These are phyloP conservation scores for Atethmia centrago DNA, from an alignment of 2,888 invertebrate genomes.

Conservation along the genomic window DNA sequence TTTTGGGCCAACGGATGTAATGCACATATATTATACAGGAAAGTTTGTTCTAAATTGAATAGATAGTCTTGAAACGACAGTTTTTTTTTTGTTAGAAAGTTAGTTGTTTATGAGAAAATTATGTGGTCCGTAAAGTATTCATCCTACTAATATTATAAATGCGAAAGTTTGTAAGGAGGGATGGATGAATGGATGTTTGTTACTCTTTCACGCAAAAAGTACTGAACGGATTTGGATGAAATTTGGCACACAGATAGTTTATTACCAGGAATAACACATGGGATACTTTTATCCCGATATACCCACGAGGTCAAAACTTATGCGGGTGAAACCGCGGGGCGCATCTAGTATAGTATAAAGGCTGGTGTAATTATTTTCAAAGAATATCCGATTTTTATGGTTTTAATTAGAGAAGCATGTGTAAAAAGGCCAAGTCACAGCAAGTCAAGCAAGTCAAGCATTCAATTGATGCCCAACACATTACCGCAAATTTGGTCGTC, in stretches of 20 bases:
- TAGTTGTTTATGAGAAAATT: conserved; percentile 17
- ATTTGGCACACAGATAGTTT: no score
- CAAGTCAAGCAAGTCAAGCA: no score
- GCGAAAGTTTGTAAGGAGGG: no score
- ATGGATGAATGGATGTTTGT: no score
- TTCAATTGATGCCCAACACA: background rate
- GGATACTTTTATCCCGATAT: no score
- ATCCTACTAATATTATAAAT: no score
- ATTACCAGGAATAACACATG: no score
- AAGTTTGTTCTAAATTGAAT: conserved; percentile 29
- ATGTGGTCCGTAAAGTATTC: background rate
- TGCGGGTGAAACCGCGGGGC: no score
- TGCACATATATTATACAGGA: conserved; percentile 34
- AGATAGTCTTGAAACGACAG: background rate
- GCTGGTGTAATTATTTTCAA: background rate
- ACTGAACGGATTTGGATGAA: no score
- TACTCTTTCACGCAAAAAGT: no score
- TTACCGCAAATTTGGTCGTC: background rate
- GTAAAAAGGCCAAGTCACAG: background rate
- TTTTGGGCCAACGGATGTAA: conserved; percentile 28
- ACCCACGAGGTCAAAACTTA: no score
- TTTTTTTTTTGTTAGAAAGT: conserved; percentile 24
- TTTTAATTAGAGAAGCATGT: conserved; percentile 13
- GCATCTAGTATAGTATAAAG: no score
- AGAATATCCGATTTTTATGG: background rate